Percentiles rank a stretch among this genome's conserved stretches.
Evolutionary conservation across 2,797 vertebrate species (phyloP).

Genomic region (Cyclura pinguis): DNA sequence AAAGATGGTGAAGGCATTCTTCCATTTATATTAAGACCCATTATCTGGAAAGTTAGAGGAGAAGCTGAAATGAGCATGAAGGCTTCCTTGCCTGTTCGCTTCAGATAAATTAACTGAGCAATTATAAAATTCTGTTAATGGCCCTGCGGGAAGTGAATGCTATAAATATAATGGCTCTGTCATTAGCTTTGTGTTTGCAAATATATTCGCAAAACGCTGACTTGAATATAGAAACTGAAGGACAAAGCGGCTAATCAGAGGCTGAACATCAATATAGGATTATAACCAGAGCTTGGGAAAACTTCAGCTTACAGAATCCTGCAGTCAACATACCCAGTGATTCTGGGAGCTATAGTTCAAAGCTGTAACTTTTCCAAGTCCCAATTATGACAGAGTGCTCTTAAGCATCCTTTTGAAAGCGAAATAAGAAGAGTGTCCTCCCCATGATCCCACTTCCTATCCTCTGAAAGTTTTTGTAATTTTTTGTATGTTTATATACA

Average conservation of each 20-base stretch:
- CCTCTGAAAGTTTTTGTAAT: too few species aligned
- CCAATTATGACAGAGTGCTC: too few species aligned
- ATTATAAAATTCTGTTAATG: not conserved
- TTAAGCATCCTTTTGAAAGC: too few species aligned
- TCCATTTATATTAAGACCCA: not conserved
- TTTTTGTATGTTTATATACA: too few species aligned
- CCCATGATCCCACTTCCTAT: too few species aligned
- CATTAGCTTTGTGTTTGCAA: not conserved
- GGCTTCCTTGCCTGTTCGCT: not conserved
- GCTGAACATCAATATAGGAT: not conserved
- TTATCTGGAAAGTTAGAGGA: not conserved
- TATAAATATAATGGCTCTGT: too few species aligned
- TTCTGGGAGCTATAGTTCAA: too few species aligned
- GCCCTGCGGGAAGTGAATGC: not conserved
- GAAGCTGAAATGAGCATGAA: not conserved
- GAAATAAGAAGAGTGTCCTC: too few species aligned
- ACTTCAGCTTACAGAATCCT: too few species aligned
- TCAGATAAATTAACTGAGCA: not conserved
- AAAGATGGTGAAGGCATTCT: not conserved
- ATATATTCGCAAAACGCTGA: not conserved
- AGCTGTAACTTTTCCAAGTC: too few species aligned
- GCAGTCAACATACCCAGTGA: too few species aligned
- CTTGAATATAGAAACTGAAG: not conserved
- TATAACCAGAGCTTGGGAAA: not conserved
- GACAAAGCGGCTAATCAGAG: not conserved